Evolutionary conservation across 2,113 vertebrate species (phyloP).

Genomic region (Equus quagga): DNA sequence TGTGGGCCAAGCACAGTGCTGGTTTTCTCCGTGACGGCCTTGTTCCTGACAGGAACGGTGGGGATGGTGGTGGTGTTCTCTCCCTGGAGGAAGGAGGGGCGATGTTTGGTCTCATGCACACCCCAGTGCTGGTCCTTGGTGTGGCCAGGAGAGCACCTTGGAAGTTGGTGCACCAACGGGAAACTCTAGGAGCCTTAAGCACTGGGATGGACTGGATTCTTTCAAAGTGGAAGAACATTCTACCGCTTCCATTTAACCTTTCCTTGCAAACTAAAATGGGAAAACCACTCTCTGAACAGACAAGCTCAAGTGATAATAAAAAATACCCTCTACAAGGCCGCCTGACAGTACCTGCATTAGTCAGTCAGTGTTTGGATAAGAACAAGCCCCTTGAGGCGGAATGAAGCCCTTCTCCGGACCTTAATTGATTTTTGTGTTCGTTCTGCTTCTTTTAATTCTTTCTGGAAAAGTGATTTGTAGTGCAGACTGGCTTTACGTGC

Average conservation of each 20-base stretch:
- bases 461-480: conserved; percentile 7
- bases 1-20: neutral
- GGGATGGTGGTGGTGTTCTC: neutral
- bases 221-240: conserved; percentile 72
- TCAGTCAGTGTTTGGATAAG: neutral
- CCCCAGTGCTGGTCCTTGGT: neutral
- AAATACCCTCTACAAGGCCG: neutral
- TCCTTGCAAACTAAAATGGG: conserved; percentile 69
- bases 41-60: accelerated
- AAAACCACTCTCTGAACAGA: conserved; percentile 62
- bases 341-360: conserved; percentile 9
- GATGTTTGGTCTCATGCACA: conserved; percentile 31
- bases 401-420: conserved; percentile 30
- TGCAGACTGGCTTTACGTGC: neutral
- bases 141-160: conserved; percentile 73
- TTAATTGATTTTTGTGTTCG: conserved; percentile 3
- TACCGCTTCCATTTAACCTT: conserved; percentile 63
- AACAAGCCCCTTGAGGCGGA: neutral
- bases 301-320: neutral
- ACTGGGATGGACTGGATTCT: conserved; percentile 78
- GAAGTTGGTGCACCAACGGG: conserved; percentile 58
- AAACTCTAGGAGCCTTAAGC: conserved; percentile 71
- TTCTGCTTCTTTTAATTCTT: conserved; percentile 59
- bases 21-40: neutral
- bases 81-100: neutral